phyloP scores from a whole-genome alignment of 2,113 vertebrate genomes.

The Paratilapia polleni region DNA sequence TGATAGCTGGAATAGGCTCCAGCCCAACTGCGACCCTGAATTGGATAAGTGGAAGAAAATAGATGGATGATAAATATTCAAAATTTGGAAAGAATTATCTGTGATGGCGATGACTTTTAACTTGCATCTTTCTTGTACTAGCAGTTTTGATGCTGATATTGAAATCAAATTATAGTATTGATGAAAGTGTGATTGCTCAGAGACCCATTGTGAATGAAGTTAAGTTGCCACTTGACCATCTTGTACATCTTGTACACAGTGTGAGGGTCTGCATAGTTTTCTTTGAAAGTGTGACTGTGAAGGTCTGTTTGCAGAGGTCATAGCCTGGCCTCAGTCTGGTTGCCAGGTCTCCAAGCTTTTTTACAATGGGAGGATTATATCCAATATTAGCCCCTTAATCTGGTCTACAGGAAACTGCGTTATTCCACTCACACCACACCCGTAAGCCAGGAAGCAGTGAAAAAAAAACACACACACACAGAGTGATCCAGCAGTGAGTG shows the following conservation, averaged over 20 bases:
- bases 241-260: not conserved
- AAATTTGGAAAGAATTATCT: not conserved
- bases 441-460: constrained; percentile 39
- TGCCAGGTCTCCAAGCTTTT: constrained; percentile 26
- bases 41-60: too few species aligned
- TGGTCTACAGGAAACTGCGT: constrained; percentile 53
- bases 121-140: not conserved
- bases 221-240: too few species aligned
- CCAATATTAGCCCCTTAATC: constrained; percentile 71
- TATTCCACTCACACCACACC: constrained; percentile 47
- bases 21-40: too few species aligned
- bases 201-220: too few species aligned
- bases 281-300: not conserved
- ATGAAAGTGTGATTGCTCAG: too few species aligned
- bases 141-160: too few species aligned
- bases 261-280: not conserved
- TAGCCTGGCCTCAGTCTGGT: constrained; percentile 18
- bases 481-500: not conserved
- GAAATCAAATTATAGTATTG: too few species aligned
- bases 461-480: constrained; percentile 14
- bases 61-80: not conserved
- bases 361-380: constrained; percentile 70
- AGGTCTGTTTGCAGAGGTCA: constrained; percentile 7
- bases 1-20: too few species aligned
- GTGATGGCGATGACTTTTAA: too few species aligned